Percentiles rank a stretch among this genome's conserved stretches.
These are phyloP conservation scores for Caiman crocodilus DNA, from an alignment of 2,797 vertebrate genomes.

Conservation along the genomic window DNA sequence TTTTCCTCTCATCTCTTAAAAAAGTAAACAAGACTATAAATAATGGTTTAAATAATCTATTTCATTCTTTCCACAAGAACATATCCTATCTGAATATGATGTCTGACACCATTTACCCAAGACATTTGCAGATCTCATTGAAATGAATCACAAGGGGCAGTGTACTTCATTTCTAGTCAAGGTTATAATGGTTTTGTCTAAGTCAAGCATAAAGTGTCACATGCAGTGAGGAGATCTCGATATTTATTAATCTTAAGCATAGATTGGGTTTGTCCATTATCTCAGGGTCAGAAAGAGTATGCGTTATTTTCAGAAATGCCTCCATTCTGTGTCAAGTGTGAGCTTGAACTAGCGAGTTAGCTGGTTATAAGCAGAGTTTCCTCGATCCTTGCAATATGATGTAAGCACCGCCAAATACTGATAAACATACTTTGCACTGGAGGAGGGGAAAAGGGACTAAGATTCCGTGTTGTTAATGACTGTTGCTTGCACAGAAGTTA, in stretches of 20 bases:
- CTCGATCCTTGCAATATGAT: background rate
- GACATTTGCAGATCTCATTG: no score
- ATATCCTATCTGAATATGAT: no score
- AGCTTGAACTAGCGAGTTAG: background rate
- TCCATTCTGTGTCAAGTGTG: background rate
- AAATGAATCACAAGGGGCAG: background rate
- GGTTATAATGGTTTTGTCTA: conserved; percentile 34
- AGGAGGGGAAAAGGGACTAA: no score
- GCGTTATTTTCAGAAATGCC: background rate
- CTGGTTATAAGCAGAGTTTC: background rate
- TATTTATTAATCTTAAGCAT: conserved; percentile 40
- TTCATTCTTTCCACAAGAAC: no score
- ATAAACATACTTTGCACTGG: background rate
- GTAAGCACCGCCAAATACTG: background rate
- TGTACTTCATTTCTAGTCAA: conserved; percentile 41
- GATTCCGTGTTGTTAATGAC: no score
- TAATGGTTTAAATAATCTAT: no score
- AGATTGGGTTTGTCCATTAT: background rate
- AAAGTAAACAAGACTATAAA: no score
- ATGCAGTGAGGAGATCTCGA: conserved; percentile 5
- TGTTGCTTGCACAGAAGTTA: background rate
- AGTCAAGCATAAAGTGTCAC: conserved; percentile 39
- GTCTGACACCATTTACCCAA: background rate
- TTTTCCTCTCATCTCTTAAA: no score
- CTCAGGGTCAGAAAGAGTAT: background rate